Conservation (phyloP, 2,113 vertebrate genomes). For the Hemiscyllium ocellatum region DNA sequence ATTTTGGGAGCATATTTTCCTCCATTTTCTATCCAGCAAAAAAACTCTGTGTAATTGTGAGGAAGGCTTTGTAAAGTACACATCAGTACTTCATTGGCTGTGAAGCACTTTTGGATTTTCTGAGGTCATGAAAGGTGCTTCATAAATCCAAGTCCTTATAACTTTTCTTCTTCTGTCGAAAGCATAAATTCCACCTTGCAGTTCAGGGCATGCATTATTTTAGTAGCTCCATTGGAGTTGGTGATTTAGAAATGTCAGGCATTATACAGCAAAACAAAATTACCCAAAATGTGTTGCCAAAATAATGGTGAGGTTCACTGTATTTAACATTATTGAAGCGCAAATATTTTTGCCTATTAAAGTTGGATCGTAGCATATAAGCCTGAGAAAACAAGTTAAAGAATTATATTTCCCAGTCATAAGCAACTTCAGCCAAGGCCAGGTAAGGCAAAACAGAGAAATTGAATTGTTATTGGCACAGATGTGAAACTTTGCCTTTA, state of each 20-base stretch:
- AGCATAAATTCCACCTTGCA: background rate
- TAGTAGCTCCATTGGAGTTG: background rate
- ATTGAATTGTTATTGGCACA: background rate
- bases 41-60: background rate
- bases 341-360: background rate
- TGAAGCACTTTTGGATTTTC: background rate
- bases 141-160: background rate
- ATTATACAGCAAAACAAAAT: background rate
- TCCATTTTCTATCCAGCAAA: background rate
- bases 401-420: conserved; percentile 2
- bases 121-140: background rate
- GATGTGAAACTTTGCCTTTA: background rate
- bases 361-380: background rate
- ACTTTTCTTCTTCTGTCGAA: background rate
- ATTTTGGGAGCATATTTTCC: background rate
- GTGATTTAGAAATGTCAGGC: background rate
- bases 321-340: background rate
- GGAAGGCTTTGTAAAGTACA: background rate
- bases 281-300: background rate
- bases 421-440: background rate
- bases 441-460: background rate
- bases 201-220: background rate
- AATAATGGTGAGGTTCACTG: background rate
- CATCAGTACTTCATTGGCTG: background rate
- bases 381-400: background rate